These are phyloP conservation scores for Suncus etruscus DNA, from an alignment of 2,113 vertebrate genomes.

Conservation along the genomic window DNA sequence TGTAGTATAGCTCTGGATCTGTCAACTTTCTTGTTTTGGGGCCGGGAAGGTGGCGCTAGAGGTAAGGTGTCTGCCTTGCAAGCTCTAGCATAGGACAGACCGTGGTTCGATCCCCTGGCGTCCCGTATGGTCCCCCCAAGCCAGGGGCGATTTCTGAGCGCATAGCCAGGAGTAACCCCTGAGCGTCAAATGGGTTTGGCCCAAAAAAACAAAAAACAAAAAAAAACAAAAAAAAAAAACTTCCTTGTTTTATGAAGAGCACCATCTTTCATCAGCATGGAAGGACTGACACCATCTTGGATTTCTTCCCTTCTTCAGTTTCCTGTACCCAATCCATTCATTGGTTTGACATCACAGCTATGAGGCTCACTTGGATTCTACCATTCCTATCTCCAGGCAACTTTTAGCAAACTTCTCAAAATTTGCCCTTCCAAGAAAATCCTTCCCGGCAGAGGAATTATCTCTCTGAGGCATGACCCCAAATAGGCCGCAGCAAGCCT, in stretches of 20 bases:
- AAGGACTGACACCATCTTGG: background rate
- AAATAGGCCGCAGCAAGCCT: slow-evolving; percentile 9
- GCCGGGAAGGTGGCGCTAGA: too few relatives aligned
- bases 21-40: too few relatives aligned
- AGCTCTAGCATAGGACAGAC: too few relatives aligned
- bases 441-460: background rate
- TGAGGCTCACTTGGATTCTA: background rate
- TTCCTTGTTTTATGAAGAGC: background rate
- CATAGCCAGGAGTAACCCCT: too few relatives aligned
- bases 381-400: background rate
- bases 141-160: too few relatives aligned
- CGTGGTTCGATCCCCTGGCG: too few relatives aligned
- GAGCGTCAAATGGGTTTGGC: too few relatives aligned
- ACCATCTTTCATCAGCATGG: slow-evolving; percentile 19
- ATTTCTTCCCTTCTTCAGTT: slow-evolving; percentile 36
- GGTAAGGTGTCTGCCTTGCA: too few relatives aligned
- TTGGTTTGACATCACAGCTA: background rate
- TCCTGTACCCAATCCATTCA: background rate
- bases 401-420: background rate
- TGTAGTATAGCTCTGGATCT: too few relatives aligned
- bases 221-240: too few relatives aligned
- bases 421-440: background rate
- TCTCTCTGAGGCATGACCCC: background rate
- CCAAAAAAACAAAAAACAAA: too few relatives aligned
- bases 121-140: too few relatives aligned